Evolutionary conservation across 92 coral and sea anemone species (phyloP), one percentile per base, ranked within the genome.

Genomic region (Epizoanthus rinbou): DNA sequence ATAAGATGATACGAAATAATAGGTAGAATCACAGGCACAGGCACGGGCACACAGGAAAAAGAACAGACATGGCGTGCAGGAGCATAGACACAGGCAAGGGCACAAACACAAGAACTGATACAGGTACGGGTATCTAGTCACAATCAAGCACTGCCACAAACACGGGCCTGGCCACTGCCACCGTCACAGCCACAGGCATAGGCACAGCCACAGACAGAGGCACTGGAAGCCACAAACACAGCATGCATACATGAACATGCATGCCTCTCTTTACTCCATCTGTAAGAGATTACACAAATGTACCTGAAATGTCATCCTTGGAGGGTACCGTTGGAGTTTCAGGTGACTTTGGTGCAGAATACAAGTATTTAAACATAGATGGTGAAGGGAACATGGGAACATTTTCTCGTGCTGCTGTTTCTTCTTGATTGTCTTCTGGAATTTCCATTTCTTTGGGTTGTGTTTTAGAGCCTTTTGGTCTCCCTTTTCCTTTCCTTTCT

Each of bases 351-450:
- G 79, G 56, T 17, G 81, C 59, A 35, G 81, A 76, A 22, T 76
- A 76, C 43, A 76, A 22, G 33, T 76, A 76, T 18, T 76, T 76
- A 31, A 76, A 76, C 81, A 76, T 76, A n/a, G 81, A 76, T 18
- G 81, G 69, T 5, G 81, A 76, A 9, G 81, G 81, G 43, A 76
- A 76, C 81, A 76, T 76, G 13, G 81, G 81, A 0, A 19, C 66
- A 56, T 21, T 62, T 62, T 33, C 81, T 2, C 68, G 52, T 28
- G 39, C 81, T 6, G 54, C 15, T 47, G 54, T 10, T 8, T 47
- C 54, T 8, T 11, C 54, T 47, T 11, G 14, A 47, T 47, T 47
- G 54, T 50, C 81, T 25, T 76, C 17, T 21, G 31, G 57, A 4
- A 54, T 18, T 18, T 73, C 79, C 13, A 18, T 17, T 39, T 35